Conservation (phyloP, 2,797 vertebrate genomes). For the Catostomus latipinnis region DNA sequence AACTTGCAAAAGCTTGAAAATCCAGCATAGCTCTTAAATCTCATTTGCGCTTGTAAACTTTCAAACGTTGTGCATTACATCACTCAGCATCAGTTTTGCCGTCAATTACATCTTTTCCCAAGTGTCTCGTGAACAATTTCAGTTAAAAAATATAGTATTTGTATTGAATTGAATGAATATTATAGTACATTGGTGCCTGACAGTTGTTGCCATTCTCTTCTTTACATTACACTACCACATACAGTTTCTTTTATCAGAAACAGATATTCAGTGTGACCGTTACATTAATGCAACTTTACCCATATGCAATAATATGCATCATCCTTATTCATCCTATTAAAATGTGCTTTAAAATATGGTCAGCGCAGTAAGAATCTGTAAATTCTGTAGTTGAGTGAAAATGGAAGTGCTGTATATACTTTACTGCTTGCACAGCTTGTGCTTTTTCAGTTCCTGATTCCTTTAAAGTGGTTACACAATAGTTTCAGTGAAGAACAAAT, state of each 20-base stretch:
- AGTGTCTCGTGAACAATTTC: no score
- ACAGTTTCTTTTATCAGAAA: neutral
- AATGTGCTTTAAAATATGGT: neutral
- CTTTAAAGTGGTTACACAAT: constrained; percentile 57
- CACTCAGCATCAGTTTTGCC: no score
- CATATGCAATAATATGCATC: neutral
- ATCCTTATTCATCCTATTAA: neutral
- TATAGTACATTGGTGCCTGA: no score
- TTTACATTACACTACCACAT: neutral
- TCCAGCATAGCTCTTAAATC: no score
- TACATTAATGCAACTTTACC: neutral
- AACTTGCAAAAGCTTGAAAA: no score
- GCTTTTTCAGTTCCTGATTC: constrained; percentile 63
- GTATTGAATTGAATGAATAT: no score
- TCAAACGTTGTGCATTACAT: no score
- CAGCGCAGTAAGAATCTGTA: neutral
- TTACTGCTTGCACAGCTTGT: constrained; percentile 50
- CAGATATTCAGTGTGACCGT: neutral
- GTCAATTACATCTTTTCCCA: no score
- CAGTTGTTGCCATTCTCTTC: neutral
- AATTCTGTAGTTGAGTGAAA: constrained; percentile 34
- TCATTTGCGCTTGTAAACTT: no score
- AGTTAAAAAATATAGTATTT: no score
- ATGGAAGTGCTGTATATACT: constrained; percentile 27
- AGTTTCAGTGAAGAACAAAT: constrained; percentile 59